These are phyloP conservation scores for Slavum lentiscoides DNA, from an alignment of 2,888 invertebrate genomes.

Conservation along the genomic window DNA sequence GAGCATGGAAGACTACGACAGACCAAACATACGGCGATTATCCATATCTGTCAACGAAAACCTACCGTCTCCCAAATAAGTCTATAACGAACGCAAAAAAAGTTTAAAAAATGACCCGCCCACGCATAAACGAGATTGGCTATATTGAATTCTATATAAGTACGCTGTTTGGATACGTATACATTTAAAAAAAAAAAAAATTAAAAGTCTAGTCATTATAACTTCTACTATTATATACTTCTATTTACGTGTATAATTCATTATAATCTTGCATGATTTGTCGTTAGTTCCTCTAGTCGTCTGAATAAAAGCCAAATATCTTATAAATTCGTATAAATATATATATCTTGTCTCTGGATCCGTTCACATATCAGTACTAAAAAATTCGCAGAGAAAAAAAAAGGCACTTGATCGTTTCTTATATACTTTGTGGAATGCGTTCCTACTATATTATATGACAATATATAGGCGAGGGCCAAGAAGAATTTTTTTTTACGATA, in stretches of 20 bases:
- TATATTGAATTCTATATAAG: conserved; percentile 1
- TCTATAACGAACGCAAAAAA: not conserved
- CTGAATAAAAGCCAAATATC: conserved; percentile 28
- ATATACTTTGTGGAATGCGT: conserved; percentile 37
- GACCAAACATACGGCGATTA: conserved; percentile 75
- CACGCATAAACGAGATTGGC: conserved; percentile 33
- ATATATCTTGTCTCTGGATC: conserved; percentile 26
- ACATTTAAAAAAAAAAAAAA: not conserved
- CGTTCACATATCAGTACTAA: conserved; percentile 52
- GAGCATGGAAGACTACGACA: conserved; percentile 83
- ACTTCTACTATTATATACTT: conserved; percentile 45
- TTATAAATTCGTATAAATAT: conserved; percentile 4
- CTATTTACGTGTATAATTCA: conserved; percentile 39
- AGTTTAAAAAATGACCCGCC: not conserved
- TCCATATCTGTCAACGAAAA: conserved; percentile 64
- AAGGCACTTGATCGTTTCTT: conserved; percentile 23
- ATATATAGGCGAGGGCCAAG: conserved; percentile 36
- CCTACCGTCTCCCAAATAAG: conserved; percentile 47
- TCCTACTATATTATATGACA: conserved; percentile 40
- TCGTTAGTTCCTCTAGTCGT: conserved; percentile 40
- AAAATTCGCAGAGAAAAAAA: conserved; percentile 12
- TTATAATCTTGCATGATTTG: conserved; percentile 48
- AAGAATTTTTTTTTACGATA: conserved; percentile 24
- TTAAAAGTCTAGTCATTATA: conserved; percentile 39
- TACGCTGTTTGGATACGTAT: conserved; percentile 24